Evolutionary conservation across 2,797 vertebrate genomes (phyloP), one percentile per base, ranked within the genome.

Genomic region (Cynodonichthys magdalenae): DNA sequence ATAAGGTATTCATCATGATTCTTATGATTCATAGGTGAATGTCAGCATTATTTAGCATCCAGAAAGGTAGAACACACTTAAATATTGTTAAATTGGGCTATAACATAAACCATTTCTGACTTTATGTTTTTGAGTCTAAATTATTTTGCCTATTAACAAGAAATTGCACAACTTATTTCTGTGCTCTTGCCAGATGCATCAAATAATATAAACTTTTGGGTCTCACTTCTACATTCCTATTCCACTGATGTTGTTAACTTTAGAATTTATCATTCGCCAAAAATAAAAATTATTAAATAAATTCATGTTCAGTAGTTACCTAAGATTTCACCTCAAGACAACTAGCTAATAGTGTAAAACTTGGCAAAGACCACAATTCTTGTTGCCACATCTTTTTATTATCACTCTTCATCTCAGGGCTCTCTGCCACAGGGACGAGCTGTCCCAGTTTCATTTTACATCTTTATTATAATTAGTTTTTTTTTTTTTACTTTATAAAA

Each of bases 271-370:
- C 59, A 62, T 69, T 78, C 67, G 7, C 31, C 31, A 34, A 8
- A 57, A 47, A 56, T 19, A 59, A n/a, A 71, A 41, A 50, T 49
- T 0, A 20, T 34, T 41, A 42, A 11, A n/a, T 18, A 70, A 66
- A 83, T 61, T 29, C 42, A 78, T 85, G 56, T 74, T 59, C 42
- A 42, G 76, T 66, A 49, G 24, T 77, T 76, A 81, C 76, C 71
- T 28, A 34, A 50, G 66, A 29, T 44, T 48, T 54, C 55, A 58
- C 12, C 2, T 77, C 78, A 70, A 80, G 59, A 75, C 66, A 48
- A 41, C 31, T 50, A 54, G 69, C 20, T 55, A 48, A 27, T 48
- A 47, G 28, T 75, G 56, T 72, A 58, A 72, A 68, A 48, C 68
- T 48, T 29, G 12, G 31, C 31, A 34, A 34, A 34, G 31, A 34